Evolutionary conservation across 2,888 invertebrate species (phyloP).

Genomic region (Automeris io): DNA sequence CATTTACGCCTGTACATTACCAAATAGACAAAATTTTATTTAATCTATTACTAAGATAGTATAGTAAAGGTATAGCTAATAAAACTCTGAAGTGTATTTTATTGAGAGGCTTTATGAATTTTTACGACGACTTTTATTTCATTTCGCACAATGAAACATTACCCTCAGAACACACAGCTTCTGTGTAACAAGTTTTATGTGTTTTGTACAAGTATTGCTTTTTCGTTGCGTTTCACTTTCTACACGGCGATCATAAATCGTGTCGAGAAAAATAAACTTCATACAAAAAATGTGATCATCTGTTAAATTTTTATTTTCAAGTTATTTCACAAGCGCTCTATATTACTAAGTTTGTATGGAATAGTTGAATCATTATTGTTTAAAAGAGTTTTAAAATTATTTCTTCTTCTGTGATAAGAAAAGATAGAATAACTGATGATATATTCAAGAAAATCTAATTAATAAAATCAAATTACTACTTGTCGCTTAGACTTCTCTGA

Average conservation of each 20-base stretch:
- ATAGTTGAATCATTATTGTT: too few species aligned
- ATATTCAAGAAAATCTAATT: too few species aligned
- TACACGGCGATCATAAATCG: conserved; percentile 1
- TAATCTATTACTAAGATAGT: not conserved
- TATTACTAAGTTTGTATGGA: too few species aligned
- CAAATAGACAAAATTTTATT: not conserved
- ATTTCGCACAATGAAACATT: conserved; percentile 64
- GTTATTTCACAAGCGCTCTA: too few species aligned
- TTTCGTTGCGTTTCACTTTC: not conserved
- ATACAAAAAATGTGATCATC: too few species aligned
- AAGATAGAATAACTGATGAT: too few species aligned
- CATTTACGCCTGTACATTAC: not conserved
- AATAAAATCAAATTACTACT: too few species aligned
- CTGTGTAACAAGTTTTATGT: conserved; percentile 45
- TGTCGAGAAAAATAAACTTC: not conserved
- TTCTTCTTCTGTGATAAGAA: too few species aligned
- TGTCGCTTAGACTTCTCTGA: too few species aligned
- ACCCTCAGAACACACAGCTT: conserved; percentile 32
- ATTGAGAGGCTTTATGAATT: conserved; percentile 65
- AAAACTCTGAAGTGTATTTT: conserved; percentile 39
- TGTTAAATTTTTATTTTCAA: too few species aligned
- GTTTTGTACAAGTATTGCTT: conserved; percentile 31
- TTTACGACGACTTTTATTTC: conserved; percentile 63
- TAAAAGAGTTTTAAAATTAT: too few species aligned
- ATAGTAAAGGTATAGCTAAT: not conserved